Conservation (phyloP, 1,140 invertebrate species). For the Drosophila micromelanica region DNA sequence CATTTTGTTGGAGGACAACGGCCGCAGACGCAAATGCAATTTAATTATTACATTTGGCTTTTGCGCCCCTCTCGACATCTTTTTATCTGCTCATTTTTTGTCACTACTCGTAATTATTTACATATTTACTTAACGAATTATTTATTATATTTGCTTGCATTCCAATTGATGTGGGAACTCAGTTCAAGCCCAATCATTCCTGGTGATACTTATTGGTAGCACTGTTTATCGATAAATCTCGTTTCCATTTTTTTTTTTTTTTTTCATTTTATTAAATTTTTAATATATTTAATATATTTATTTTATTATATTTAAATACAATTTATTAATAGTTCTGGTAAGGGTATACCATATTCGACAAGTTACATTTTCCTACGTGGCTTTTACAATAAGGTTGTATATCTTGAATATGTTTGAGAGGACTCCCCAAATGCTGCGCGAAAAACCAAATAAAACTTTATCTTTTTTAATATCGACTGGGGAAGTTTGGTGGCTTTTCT, state of each 20-base stretch:
- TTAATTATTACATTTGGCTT: conserved; percentile 79
- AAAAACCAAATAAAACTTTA: conserved; percentile 68
- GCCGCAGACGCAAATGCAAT: conserved; percentile 79
- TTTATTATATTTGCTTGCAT: conserved; percentile 68
- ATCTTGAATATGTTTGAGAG: not conserved
- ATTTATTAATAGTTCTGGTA: too few species aligned
- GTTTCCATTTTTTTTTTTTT: too few species aligned
- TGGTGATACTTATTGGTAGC: not conserved
- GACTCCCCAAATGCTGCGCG: conserved; percentile 4
- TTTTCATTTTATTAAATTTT: too few species aligned
- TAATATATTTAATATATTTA: too few species aligned
- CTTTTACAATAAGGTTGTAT: not conserved
- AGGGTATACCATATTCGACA: not conserved
- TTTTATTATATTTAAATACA: too few species aligned
- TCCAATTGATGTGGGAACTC: conserved; percentile 4
- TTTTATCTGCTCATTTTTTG: conserved; percentile 17
- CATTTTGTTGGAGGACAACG: conserved; percentile 66
- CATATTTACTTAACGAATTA: conserved; percentile 77
- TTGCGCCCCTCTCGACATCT: conserved; percentile 17
- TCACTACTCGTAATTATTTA: conserved; percentile 59
- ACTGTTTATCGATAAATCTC: too few species aligned
- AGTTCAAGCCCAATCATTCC: too few species aligned
- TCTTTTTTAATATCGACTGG: conserved; percentile 70
- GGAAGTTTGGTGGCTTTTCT: conserved; percentile 4
- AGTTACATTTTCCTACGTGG: conserved; percentile 39